Evolutionary conservation across 2,888 invertebrate species (phyloP), one percentile per base, ranked within the genome.

Genomic region (Agapostemon virescens): DNA sequence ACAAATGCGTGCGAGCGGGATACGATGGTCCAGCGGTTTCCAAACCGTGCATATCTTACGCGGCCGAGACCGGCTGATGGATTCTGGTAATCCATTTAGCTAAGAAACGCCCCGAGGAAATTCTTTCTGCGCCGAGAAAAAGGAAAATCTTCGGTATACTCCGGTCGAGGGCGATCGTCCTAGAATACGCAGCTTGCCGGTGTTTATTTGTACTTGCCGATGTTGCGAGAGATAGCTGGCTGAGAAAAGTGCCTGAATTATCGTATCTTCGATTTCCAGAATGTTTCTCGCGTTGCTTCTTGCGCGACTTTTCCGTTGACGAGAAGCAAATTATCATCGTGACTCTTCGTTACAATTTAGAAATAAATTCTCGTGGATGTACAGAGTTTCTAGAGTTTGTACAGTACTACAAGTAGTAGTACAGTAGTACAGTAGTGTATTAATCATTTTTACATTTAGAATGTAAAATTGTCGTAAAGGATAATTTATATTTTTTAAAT

Each of bases 21-120:
- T 66, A 17, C 42, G 66, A 33, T 45, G 40, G 42, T 58, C 66
- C 76, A 52, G 74, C 36, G 74, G 79, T 82, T 72, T 76, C 55
- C 73, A 66, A 75, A 75, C 61, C 20, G 64, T 45, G 63, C n/a
- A 36, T 63, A 36, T n/a, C 63, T 20, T 36, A 36, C 63, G 26
- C 61, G 33, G 61, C 7, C 61, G 20, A 20, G 33, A 20, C 61
- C 20, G 20, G 33, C 33, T 61, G 61, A 61, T 61, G 33, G 61
- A 61, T 61, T 20, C 61, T 7, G 61, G 33, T 61, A 33, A 61
- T 61, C 33, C 61, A 20, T 33, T 33, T 33, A 61, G 20, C 33
- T 33, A 61, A 61, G 61, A 20, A 61, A 61, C 20, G 33, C 61
- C 20, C 61, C 33, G 33, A 30, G 11, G 33, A 61, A 20, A 61